Evolutionary conservation across 2,113 vertebrate species (phyloP).

Genomic region (Mungos mungo): DNA sequence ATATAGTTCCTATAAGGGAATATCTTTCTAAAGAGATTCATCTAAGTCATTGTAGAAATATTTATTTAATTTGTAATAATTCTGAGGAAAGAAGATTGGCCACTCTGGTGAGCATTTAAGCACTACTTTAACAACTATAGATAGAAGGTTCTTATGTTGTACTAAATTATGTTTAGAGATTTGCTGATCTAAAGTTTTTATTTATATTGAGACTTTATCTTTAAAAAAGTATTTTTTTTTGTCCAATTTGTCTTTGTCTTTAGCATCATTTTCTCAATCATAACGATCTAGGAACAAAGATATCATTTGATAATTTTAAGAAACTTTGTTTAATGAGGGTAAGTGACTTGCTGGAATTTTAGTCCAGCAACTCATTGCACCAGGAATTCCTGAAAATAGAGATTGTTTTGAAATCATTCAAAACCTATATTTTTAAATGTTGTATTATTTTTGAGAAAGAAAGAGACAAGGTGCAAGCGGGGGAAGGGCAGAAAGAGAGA

Average conservation of each 20-base stretch:
- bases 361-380: background rate
- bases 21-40: background rate
- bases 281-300: background rate
- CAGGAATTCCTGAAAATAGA: background rate
- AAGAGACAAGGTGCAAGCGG: too few species aligned
- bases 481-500: too few species aligned
- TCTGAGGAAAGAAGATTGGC: background rate
- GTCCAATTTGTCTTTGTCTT: background rate
- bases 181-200: background rate
- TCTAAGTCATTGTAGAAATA: background rate
- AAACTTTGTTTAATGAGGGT: background rate
- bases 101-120: background rate
- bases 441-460: too few species aligned
- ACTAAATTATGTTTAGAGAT: background rate
- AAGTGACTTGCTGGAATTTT: background rate
- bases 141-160: background rate
- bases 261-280: background rate
- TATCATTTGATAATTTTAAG: background rate
- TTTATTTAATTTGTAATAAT: background rate
- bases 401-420: background rate
- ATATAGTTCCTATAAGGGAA: background rate
- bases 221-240: background rate
- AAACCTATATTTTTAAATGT: background rate
- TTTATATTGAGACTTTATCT: background rate
- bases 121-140: background rate